These are phyloP conservation scores for Diplodus puntazzo DNA, from an alignment of 2,797 vertebrate genomes.

Conservation along the genomic window DNA sequence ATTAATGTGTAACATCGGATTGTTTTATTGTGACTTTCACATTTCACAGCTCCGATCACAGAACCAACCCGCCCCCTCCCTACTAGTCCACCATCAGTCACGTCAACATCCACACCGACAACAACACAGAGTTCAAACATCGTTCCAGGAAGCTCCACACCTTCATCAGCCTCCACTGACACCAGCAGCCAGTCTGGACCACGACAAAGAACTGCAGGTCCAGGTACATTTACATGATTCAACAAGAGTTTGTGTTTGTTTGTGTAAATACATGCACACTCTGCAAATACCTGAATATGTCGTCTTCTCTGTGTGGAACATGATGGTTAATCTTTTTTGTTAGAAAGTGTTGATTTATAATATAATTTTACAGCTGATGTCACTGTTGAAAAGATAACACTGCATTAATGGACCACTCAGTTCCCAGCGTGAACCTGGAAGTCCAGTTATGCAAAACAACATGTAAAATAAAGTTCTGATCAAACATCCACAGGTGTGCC, in stretches of 20 bases:
- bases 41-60: not conserved
- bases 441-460: too few relatives aligned
- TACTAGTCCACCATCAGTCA: not conserved
- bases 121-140: not conserved
- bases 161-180: not conserved
- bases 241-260: not conserved
- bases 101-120: not conserved
- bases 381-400: not conserved
- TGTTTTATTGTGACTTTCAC: not conserved
- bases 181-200: not conserved
- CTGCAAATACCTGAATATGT: not conserved
- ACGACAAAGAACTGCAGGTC: not conserved
- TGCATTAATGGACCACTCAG: not conserved
- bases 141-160: not conserved
- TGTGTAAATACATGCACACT: not conserved
- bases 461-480: too few relatives aligned
- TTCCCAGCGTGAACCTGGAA: too few relatives aligned
- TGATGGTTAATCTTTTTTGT: too few relatives aligned
- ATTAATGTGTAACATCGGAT: too few relatives aligned
- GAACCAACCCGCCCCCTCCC: fast-evolving
- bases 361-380: not conserved
- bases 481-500: not conserved
- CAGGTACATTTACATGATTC: not conserved
- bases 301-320: too few relatives aligned
- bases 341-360: not conserved